Conservation (phyloP, 2,888 invertebrate genomes). For the Anticlea derivata region DNA sequence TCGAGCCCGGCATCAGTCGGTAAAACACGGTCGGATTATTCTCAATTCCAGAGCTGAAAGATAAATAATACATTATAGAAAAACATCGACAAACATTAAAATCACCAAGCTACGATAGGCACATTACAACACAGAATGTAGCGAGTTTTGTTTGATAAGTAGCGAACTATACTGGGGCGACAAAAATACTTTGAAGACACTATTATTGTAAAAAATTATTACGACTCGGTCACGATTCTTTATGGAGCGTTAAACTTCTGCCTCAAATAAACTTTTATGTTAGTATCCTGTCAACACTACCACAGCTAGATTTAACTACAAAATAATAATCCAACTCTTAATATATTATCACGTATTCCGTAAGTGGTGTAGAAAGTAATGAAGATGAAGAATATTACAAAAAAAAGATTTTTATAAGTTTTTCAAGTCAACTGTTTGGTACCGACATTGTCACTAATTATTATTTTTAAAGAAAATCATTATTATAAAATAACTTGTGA, state of each 20-base stretch:
- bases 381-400: too few species aligned
- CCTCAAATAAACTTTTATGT: too few species aligned
- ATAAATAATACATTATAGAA: conserved; percentile 51
- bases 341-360: too few species aligned
- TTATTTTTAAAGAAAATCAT: too few species aligned
- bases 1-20: conserved; percentile 97
- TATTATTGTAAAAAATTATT: conserved; percentile 17
- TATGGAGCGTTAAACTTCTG: background rate
- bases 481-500: too few species aligned
- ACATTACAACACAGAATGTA: conserved; percentile 57
- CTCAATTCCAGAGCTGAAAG: conserved; percentile 95
- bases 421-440: too few species aligned
- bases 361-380: too few species aligned
- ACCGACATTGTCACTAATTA: too few species aligned
- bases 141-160: conserved; percentile 20
- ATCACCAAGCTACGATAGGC: conserved; percentile 43
- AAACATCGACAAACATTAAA: conserved; percentile 30
- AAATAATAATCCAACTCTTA: too few species aligned
- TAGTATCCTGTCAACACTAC: too few species aligned
- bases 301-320: too few species aligned
- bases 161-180: conserved; percentile 30
- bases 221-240: conserved; percentile 27
- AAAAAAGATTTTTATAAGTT: too few species aligned
- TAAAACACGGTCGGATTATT: conserved; percentile 98
- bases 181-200: conserved; percentile 28